phyloP scores from a whole-genome alignment of 2,888 invertebrate genomes.

The Idaea aversata region DNA sequence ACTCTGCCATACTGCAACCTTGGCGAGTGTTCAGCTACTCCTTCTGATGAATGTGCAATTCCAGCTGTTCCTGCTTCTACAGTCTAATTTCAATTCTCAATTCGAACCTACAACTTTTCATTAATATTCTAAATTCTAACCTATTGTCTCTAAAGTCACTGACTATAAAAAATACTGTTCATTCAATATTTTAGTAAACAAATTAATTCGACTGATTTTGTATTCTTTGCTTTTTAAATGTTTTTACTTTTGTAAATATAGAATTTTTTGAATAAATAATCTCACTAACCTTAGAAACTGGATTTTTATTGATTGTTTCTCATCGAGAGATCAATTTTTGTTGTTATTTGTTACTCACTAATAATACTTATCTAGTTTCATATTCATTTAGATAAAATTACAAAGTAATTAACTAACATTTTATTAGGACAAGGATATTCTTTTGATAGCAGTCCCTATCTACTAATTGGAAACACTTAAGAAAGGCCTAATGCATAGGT shows the following conservation, averaged over 20 bases:
- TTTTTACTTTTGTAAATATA: background rate
- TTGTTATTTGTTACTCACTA: background rate
- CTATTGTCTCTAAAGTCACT: background rate
- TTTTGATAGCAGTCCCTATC: background rate
- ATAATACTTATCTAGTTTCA: background rate
- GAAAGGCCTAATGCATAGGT: background rate
- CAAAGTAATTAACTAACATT: background rate
- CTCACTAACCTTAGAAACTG: background rate
- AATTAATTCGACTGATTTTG: background rate
- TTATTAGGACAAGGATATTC: background rate
- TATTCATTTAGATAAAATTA: background rate
- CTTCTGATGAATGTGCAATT: slow-evolving; percentile 53
- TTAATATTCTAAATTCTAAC: background rate
- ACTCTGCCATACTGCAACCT: slow-evolving; percentile 67
- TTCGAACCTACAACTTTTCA: background rate
- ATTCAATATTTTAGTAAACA: background rate
- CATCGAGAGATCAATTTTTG: background rate
- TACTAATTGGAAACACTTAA: background rate
- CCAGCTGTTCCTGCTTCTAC: slow-evolving; percentile 31
- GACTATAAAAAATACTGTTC: background rate
- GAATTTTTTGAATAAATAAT: background rate
- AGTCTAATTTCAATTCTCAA: slow-evolving; percentile 14
- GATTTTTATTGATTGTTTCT: background rate
- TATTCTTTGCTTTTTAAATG: background rate
- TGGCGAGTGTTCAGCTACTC: slow-evolving; percentile 71